A percentile compares a stretch with the other conserved stretches of the same genome.
These are phyloP conservation scores for Labeo rohita DNA, from an alignment of 2,113 vertebrate genomes.

Conservation along the genomic window DNA sequence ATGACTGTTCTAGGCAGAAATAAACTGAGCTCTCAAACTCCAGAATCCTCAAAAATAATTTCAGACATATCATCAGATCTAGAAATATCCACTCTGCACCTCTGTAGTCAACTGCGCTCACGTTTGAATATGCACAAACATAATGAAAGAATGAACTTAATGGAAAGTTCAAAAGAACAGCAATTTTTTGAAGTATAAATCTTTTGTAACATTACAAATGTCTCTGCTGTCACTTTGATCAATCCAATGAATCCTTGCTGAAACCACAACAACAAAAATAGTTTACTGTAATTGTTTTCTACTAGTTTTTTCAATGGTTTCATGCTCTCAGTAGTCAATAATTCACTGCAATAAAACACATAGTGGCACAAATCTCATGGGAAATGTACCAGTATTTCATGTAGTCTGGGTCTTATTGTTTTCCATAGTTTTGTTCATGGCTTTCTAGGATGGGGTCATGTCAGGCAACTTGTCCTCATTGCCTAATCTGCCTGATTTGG, in stretches of 20 bases:
- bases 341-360: not conserved
- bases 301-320: too few species aligned
- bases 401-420: not conserved
- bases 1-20: slow-evolving; percentile 5
- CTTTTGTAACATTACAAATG: too few species aligned
- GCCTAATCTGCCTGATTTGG: not conserved
- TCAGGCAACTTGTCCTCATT: not conserved
- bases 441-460: not conserved
- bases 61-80: not conserved
- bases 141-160: not conserved
- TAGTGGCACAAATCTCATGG: not conserved
- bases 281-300: too few species aligned
- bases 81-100: not conserved
- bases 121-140: not conserved
- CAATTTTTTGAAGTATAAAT: too few species aligned
- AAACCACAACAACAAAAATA: too few species aligned
- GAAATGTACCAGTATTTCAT: not conserved
- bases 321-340: too few species aligned
- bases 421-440: not conserved
- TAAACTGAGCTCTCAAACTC: slow-evolving; percentile 28
- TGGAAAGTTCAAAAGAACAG: not conserved
- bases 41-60: slow-evolving; percentile 27
- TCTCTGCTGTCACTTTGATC: too few species aligned
- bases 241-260: too few species aligned
- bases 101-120: not conserved